phyloP scores from a whole-genome alignment of 23 tunicate genomes.

The Styela clava region DNA sequence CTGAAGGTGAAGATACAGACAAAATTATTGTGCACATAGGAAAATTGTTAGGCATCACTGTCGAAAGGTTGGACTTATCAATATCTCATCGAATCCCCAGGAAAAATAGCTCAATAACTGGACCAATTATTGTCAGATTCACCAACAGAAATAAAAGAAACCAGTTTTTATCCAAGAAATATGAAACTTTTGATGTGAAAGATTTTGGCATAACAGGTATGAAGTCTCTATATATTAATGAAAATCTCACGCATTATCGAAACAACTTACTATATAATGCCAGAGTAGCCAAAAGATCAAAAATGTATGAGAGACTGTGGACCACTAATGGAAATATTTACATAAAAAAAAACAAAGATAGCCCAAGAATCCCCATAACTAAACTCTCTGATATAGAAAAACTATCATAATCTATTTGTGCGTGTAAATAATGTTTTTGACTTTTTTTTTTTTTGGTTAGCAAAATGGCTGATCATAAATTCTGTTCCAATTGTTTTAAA shows the following conservation, averaged over 20 bases:
- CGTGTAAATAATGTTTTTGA: too few species aligned
- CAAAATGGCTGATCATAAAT: too few species aligned
- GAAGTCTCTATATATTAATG: background rate
- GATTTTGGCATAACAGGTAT: background rate
- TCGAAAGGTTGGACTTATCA: background rate
- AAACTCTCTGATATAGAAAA: background rate
- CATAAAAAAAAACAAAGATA: background rate
- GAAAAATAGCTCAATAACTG: background rate
- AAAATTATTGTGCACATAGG: too few species aligned
- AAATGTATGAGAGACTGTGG: background rate
- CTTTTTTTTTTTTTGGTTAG: too few species aligned
- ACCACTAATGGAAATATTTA: background rate
- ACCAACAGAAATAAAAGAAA: background rate
- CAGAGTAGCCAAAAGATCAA: background rate
- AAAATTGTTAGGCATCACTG: background rate
- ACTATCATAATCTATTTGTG: background rate
- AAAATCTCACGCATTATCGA: background rate
- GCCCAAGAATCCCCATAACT: background rate
- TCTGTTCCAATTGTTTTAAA: background rate
- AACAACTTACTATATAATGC: background rate
- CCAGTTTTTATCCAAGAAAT: background rate
- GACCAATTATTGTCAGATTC: background rate
- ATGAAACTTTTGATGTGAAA: background rate
- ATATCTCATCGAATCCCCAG: background rate
- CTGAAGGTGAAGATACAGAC: too few species aligned